These are phyloP conservation scores for Smithornis capensis DNA, from an alignment of 2,113 vertebrate genomes.

Conservation along the genomic window DNA sequence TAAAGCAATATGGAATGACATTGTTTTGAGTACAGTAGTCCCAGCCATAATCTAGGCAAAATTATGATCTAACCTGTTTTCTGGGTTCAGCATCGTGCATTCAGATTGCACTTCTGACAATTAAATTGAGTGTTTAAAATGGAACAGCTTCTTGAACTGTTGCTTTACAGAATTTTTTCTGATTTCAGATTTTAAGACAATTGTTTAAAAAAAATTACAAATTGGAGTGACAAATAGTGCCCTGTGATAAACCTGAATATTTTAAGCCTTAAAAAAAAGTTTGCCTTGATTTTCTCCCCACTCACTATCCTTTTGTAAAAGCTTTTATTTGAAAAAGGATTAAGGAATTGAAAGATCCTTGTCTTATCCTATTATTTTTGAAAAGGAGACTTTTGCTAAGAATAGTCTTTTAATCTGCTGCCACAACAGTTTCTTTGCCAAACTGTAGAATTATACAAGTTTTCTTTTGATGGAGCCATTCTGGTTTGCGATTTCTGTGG, in stretches of 20 bases:
- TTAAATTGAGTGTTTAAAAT: background rate
- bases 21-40: background rate
- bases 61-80: background rate
- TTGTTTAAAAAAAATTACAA: background rate
- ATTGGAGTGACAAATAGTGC: background rate
- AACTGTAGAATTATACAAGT: background rate
- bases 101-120: background rate
- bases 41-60: background rate
- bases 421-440: background rate
- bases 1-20: background rate
- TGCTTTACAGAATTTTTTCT: background rate
- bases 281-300: background rate
- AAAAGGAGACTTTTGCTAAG: slow-evolving; percentile 27
- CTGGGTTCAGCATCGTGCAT: background rate
- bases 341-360: slow-evolving; percentile 13
- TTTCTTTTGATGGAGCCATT: background rate
- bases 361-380: slow-evolving; percentile 30
- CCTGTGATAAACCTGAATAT: background rate
- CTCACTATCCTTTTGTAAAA: background rate
- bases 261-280: background rate
- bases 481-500: background rate
- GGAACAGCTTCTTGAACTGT: background rate
- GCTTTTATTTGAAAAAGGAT: slow-evolving; percentile 17
- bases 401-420: slow-evolving; percentile 39
- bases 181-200: background rate